Percentiles rank a stretch among this genome's conserved stretches.
Conservation (phyloP, 1,140 invertebrate genomes). For the Drosophila repleta region DNA sequence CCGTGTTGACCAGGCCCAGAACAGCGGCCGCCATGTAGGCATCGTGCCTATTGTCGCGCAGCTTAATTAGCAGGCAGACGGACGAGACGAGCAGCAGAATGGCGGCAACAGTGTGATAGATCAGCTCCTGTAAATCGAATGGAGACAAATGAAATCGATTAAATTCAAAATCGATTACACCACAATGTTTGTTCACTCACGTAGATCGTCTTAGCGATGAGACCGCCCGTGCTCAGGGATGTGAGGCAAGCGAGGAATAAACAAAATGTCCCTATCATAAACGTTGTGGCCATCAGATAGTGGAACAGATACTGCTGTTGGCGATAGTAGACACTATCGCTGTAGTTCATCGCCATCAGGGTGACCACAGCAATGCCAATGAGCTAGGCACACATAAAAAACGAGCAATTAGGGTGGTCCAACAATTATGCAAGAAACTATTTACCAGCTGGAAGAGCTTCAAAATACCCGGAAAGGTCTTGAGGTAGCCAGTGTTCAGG, state of each 20-base stretch:
- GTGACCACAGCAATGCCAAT: conserved; percentile 89
- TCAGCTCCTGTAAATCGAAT: conserved; percentile 87
- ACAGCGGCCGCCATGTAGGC: conserved; percentile 88
- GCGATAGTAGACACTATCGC: conserved; percentile 63
- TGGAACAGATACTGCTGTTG: conserved; percentile 88
- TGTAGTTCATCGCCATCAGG: conserved; percentile 87
- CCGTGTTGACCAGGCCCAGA: conserved; percentile 89
- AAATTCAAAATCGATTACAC: neutral
- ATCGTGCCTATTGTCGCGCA: conserved; percentile 86
- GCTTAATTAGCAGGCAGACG: conserved; percentile 87
- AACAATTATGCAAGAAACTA: conserved; percentile 39
- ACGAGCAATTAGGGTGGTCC: neutral
- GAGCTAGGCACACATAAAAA: conserved; percentile 85
- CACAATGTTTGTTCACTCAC: conserved; percentile 86
- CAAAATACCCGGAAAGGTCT: conserved; percentile 88
- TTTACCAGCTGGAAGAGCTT: conserved; percentile 91
- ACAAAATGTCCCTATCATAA: conserved; percentile 90
- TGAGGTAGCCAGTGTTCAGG: conserved; percentile 90
- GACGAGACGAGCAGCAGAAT: conserved; percentile 88
- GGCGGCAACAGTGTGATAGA: conserved; percentile 90
- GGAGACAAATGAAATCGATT: neutral
- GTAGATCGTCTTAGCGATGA: conserved; percentile 92
- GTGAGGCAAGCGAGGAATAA: conserved; percentile 89
- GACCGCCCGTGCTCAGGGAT: conserved; percentile 90
- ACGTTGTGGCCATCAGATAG: conserved; percentile 86